These are phyloP conservation scores for Pleuronectes platessa DNA, from an alignment of 2,113 vertebrate species.

Conservation along the genomic window DNA sequence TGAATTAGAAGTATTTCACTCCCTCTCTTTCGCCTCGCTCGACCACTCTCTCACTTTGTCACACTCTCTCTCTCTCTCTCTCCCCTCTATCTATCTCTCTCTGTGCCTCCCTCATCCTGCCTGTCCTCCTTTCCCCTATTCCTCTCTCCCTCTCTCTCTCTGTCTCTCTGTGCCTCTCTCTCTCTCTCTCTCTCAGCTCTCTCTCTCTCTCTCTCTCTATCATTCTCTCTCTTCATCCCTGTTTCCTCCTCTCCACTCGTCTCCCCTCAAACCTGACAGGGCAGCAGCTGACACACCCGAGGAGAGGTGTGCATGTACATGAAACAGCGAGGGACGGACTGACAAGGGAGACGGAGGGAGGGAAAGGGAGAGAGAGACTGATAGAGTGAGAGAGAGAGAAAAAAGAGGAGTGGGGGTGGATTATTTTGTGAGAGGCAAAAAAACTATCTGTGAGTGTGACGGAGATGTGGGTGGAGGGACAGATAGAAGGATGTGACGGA, in stretches of 20 bases:
- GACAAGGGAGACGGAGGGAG: constrained; percentile 20
- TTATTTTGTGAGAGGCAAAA: constrained; percentile 17
- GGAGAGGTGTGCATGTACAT: constrained; percentile 50
- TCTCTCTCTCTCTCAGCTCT: constrained; percentile 50
- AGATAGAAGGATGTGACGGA: constrained; percentile 9
- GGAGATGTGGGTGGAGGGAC: constrained; percentile 40
- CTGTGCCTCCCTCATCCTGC: constrained; percentile 9
- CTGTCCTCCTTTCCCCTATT: constrained; percentile 40
- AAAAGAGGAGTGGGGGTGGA: constrained; percentile 27
- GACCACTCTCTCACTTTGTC: constrained; percentile 46
- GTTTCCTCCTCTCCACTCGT: constrained; percentile 43
- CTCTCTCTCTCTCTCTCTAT: constrained; percentile 48
- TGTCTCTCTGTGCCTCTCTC: constrained; percentile 55
- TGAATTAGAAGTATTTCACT: constrained; percentile 80
- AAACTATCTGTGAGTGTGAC: constrained; percentile 40
- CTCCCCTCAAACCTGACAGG: constrained; percentile 63
- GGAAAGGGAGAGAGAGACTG: not conserved
- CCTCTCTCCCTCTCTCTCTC: constrained; percentile 59
- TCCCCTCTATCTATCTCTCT: constrained; percentile 31
- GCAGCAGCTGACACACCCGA: constrained; percentile 63
- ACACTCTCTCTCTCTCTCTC: constrained; percentile 31
- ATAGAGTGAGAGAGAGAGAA: not conserved
- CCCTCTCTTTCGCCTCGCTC: constrained; percentile 55
- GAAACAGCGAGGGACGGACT: constrained; percentile 51
- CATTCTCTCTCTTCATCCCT: constrained; percentile 34